Base-by-base conservation (phyloP, 2,888 invertebrate species). In the Orgyia antiqua region DNA sequence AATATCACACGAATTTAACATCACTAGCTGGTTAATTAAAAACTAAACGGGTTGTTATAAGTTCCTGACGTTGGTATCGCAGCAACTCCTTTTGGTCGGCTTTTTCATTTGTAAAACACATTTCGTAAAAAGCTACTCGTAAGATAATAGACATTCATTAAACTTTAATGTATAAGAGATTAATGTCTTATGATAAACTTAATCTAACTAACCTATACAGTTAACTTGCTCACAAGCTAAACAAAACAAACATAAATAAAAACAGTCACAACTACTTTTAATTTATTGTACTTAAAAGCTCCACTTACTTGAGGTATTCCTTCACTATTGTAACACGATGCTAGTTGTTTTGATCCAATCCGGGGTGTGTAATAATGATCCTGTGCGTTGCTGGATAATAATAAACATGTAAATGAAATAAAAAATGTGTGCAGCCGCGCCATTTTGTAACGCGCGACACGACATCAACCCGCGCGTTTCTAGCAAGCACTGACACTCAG, bases 301-400 rank as follows among this genome's bases (percentile, higher is more conserved):
- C 39, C 48, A 75, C 78, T 75, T 56, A 84, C 84, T 69, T 84
- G 84, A 0, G 84, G 82, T 12, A 61, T 44, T 42, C 75, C 75
- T 29, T 79, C 76, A 57, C 50, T 68, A 53, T 69, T 75, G 59
- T 82, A 80, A 50, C 84, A 84, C 6, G 80, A 73, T 8, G 82
- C 73, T 12, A 77, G 64, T 49, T 76, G 76, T 55, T 73, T 71
- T 11, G 82, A 69, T 39, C 75, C 77, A 26, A 70, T 67, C 45
- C 74, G 60, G 29, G 76, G 75, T 27, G 75, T 74, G 28, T 70
- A 62, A 46, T 69, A 68, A 55, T 70, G 63, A 52, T 78, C 75
- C 68, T 80, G 78, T 31, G 75, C 74, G 11, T 53, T 42, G 33
- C 60, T 52, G 24, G 66, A 64, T 24, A 59, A 42, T 35, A 68